Evolutionary conservation across 2,888 invertebrate species (phyloP).

Genomic region (Plebejus melissa): DNA sequence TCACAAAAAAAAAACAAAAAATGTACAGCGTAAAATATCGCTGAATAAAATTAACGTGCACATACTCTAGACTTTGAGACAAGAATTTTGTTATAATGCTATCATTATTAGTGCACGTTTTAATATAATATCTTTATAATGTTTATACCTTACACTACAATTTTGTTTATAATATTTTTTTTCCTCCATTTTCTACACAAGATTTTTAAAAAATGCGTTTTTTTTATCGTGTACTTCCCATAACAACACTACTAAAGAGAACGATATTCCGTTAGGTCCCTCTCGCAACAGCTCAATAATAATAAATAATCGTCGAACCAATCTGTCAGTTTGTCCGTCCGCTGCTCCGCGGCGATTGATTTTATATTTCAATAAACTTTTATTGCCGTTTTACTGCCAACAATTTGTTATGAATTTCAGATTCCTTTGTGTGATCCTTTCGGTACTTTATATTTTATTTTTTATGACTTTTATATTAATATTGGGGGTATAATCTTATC

Average conservation of each 20-base stretch:
- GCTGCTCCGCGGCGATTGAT: not conserved
- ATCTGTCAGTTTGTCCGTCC: not conserved
- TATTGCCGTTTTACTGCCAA: not conserved
- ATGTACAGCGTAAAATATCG: not conserved
- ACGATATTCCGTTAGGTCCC: not conserved
- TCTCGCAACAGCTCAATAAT: not conserved
- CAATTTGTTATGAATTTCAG: slow-evolving; percentile 2
- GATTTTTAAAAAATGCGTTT: too few relatives aligned
- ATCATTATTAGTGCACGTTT: too few relatives aligned
- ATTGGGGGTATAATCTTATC: not conserved
- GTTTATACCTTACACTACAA: too few relatives aligned
- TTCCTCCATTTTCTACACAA: too few relatives aligned
- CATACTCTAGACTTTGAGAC: not conserved
- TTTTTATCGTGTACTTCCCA: not conserved
- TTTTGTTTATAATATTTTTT: too few relatives aligned
- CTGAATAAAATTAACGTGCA: not conserved
- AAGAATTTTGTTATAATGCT: not conserved
- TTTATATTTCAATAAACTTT: slow-evolving; percentile 2
- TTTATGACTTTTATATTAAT: not conserved
- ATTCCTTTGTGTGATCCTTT: not conserved
- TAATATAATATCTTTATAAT: too few relatives aligned
- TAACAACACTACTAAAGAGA: not conserved
- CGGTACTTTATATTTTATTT: not conserved
- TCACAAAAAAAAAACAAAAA: not conserved
- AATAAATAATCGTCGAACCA: not conserved